phyloP scores from a whole-genome alignment of 1,140 invertebrate genomes.

The Dendroctonus valens region DNA sequence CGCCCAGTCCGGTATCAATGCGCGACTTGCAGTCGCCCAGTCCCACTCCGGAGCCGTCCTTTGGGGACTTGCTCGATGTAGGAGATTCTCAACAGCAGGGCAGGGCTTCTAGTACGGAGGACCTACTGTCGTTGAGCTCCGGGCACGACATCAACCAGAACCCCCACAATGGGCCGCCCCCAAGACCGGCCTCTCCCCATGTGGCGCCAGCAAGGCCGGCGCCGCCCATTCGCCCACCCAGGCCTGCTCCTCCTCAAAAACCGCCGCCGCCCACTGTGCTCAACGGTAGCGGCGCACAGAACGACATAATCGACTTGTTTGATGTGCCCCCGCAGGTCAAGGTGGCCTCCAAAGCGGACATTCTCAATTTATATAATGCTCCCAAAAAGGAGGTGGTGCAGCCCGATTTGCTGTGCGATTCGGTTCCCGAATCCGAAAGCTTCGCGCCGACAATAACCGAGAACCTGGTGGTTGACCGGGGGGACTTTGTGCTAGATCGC shows the following conservation, averaged over 20 bases:
- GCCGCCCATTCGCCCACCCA: conserved; percentile 47
- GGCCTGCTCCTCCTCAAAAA: conserved; percentile 42
- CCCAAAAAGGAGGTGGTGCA: conserved; percentile 51
- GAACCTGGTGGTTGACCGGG: conserved; percentile 7
- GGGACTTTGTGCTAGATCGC: background rate
- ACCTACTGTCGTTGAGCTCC: conserved; percentile 38
- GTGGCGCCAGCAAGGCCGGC: conserved; percentile 47
- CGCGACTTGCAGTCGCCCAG: conserved; percentile 76
- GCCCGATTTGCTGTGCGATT: conserved; percentile 46
- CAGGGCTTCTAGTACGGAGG: conserved; percentile 15
- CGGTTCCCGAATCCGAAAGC: conserved; percentile 39
- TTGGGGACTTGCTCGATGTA: conserved; percentile 66
- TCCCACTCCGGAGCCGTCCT: conserved; percentile 73
- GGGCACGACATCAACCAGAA: conserved; percentile 51
- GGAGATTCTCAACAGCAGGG: conserved; percentile 41
- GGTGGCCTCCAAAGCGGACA: conserved; percentile 60
- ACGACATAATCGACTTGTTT: conserved; percentile 53
- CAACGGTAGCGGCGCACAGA: conserved; percentile 11
- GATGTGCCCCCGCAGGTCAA: conserved; percentile 50
- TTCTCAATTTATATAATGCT: conserved; percentile 63
- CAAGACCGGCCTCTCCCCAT: conserved; percentile 21
- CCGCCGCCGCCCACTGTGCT: conserved; percentile 35
- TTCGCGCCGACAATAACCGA: conserved; percentile 25
- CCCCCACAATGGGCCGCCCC: conserved; percentile 40
- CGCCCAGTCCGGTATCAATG: conserved; percentile 78